Conservation (phyloP, 2,797 vertebrate genomes). For the Benthosema pterotum region DNA sequence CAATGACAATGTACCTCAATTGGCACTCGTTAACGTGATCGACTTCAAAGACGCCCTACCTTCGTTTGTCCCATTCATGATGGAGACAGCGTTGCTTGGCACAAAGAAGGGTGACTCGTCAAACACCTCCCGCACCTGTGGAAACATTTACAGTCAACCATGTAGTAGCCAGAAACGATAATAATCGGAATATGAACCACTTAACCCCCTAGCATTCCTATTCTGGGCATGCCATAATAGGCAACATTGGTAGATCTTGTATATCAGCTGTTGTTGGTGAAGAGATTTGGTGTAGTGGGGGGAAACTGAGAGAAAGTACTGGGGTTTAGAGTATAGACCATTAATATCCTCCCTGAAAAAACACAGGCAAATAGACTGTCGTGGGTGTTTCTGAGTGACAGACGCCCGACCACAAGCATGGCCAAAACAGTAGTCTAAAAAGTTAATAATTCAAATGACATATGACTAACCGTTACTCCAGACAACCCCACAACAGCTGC, state of each 20-base stretch:
- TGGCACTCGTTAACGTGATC: background rate
- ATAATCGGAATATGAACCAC: too few species aligned
- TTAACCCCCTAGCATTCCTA: too few species aligned
- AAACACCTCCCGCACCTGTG: constrained; percentile 90
- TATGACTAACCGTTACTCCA: constrained; percentile 70
- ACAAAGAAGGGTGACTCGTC: constrained; percentile 94
- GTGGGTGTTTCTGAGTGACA: constrained; percentile 62
- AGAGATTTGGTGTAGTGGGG: too few species aligned
- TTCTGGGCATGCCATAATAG: too few species aligned
- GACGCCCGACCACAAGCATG: constrained; percentile 67
- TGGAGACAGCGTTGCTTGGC: constrained; percentile 89
- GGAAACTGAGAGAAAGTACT: background rate
- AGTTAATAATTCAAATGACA: constrained; percentile 80
- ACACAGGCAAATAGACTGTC: constrained; percentile 42
- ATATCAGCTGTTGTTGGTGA: too few species aligned
- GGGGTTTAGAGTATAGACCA: background rate
- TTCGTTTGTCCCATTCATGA: constrained; percentile 96
- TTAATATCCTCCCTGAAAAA: constrained; percentile 29
- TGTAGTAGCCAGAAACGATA: background rate
- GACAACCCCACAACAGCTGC: constrained; percentile 82
- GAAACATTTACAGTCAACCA: constrained; percentile 14
- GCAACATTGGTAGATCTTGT: too few species aligned
- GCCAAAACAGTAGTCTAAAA: constrained; percentile 71
- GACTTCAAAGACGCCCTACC: constrained; percentile 70
- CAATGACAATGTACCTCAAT: constrained; percentile 12